Evolutionary conservation across 2,888 invertebrate species (phyloP).

Genomic region (Ectemnius cavifrons): DNA sequence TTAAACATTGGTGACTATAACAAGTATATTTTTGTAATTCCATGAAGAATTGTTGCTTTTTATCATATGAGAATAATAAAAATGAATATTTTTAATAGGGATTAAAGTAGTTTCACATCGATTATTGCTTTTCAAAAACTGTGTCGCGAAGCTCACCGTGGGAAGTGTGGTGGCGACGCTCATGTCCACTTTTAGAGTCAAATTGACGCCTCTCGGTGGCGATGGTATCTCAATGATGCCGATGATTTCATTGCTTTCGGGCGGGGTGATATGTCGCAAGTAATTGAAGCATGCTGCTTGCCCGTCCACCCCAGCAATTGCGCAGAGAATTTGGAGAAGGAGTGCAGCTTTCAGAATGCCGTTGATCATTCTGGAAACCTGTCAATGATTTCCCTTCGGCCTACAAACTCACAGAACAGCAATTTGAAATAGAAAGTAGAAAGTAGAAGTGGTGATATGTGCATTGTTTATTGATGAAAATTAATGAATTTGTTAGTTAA

Average conservation of each 20-base stretch:
- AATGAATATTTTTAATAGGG: no score
- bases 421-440: no score
- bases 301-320: slow-evolving; percentile 19
- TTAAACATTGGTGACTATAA: no score
- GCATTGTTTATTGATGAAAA: no score
- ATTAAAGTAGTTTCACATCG: no score
- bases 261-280: slow-evolving; percentile 62
- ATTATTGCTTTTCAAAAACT: no score
- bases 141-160: slow-evolving; percentile 54
- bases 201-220: slow-evolving; percentile 57
- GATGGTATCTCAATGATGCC: slow-evolving; percentile 65
- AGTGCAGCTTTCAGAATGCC: slow-evolving; percentile 18
- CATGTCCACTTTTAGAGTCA: slow-evolving; percentile 62
- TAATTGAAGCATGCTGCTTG: slow-evolving; percentile 66
- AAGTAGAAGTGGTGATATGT: no score
- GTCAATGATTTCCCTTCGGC: not conserved
- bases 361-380: slow-evolving; percentile 46
- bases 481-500: no score
- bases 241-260: slow-evolving; percentile 53
- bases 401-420: no score
- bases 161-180: slow-evolving; percentile 63
- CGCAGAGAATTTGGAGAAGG: slow-evolving; percentile 23
- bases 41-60: no score
- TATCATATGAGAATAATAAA: no score
- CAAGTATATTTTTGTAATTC: no score